Conservation (phyloP, 2,113 vertebrate species). For the Rafetus swinhoei region DNA sequence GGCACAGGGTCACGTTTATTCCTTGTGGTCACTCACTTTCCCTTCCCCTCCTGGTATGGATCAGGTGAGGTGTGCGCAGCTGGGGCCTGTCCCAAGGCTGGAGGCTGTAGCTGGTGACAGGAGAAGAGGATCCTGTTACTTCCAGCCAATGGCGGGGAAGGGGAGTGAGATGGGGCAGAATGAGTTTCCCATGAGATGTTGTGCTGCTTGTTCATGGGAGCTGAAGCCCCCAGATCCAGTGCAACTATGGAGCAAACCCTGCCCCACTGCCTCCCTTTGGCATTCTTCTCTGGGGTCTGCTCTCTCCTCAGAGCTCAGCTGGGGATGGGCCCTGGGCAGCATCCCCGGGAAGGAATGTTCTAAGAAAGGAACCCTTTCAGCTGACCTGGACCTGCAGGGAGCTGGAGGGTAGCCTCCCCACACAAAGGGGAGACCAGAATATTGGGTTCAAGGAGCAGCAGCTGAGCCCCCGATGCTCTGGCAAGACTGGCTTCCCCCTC, state of each 20-base stretch:
- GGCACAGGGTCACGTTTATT: too few species aligned
- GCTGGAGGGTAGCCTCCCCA: neutral
- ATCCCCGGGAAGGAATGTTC: neutral
- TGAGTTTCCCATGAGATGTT: neutral
- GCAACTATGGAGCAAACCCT: constrained; percentile 49
- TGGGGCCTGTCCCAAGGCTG: neutral
- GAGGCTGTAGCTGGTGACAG: neutral
- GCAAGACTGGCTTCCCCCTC: too few species aligned
- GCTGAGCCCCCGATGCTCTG: too few species aligned
- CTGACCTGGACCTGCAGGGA: neutral
- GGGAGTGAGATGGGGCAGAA: too few species aligned
- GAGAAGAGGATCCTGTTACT: neutral
- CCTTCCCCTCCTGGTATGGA: too few species aligned
- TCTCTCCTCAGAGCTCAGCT: constrained; percentile 9
- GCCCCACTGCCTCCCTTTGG: constrained; percentile 58
- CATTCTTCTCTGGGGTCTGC: constrained; percentile 15
- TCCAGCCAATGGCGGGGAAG: neutral
- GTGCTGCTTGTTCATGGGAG: neutral
- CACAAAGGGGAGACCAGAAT: neutral
- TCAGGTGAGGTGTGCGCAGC: neutral
- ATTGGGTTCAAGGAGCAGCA: neutral
- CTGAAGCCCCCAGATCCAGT: constrained; percentile 60
- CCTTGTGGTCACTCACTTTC: too few species aligned
- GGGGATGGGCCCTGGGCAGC: neutral
- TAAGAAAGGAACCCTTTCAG: neutral